A percentile compares a stretch with the other conserved stretches of the same genome.
Evolutionary conservation across 1,140 invertebrate species (phyloP).

Genomic region (Orchestia grillus): DNA sequence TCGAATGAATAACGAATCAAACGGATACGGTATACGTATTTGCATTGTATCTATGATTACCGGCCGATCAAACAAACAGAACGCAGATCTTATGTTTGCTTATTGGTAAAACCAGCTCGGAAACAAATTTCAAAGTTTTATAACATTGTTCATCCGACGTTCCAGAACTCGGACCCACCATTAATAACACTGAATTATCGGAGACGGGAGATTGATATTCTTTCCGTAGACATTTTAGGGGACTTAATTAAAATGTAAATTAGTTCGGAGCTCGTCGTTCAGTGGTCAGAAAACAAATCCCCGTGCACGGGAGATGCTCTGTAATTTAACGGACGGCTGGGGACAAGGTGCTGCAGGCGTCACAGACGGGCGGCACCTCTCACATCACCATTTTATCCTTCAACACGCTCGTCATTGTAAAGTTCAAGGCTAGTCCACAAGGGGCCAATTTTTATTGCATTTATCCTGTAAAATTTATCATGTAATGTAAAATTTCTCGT

Average conservation of each 20-base stretch:
- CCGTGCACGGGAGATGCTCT: background rate
- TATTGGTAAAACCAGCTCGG: background rate
- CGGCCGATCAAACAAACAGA: too few relatives aligned
- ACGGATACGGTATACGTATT: too few relatives aligned
- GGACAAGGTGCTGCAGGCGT: too few relatives aligned
- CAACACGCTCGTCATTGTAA: too few relatives aligned
- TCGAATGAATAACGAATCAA: too few relatives aligned
- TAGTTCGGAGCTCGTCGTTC: background rate
- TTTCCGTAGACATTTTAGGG: background rate
- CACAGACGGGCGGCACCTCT: too few relatives aligned
- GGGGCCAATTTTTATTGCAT: too few relatives aligned
- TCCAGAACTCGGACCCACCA: background rate
- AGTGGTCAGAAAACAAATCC: background rate
- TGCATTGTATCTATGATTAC: too few relatives aligned
- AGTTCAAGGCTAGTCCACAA: too few relatives aligned
- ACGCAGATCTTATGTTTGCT: background rate
- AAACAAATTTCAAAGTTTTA: background rate
- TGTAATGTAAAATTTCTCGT: too few relatives aligned
- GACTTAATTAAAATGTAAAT: constrained; percentile 1
- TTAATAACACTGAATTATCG: background rate
- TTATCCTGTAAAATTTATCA: too few relatives aligned
- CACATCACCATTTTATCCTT: too few relatives aligned
- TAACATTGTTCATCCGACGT: background rate
- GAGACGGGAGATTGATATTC: background rate
- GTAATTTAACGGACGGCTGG: background rate